Percentiles rank a stretch among this genome's conserved stretches.
Evolutionary conservation across 1,140 invertebrate species (phyloP).

Genomic region (Cyphomyrmex costatus): DNA sequence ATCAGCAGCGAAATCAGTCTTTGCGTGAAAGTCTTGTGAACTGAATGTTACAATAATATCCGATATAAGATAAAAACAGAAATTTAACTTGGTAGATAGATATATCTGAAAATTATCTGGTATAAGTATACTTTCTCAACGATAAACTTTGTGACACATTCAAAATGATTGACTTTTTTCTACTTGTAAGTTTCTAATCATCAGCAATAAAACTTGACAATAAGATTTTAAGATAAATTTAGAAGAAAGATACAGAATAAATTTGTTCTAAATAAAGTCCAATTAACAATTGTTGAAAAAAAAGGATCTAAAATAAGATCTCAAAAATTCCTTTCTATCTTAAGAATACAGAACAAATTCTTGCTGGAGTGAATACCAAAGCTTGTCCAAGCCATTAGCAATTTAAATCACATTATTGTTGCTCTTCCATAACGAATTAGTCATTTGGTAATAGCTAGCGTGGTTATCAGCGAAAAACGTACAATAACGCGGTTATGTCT

Average conservation of each 20-base stretch:
- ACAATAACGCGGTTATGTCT: constrained; percentile 40
- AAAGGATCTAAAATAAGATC: no score
- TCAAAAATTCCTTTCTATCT: background rate
- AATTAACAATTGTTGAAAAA: background rate
- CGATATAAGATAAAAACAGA: background rate
- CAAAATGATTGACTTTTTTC: background rate
- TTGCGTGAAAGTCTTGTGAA: background rate
- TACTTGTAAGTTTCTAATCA: background rate
- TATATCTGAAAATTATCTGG: background rate
- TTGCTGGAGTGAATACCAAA: background rate
- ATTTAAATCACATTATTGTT: constrained; percentile 63
- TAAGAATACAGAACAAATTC: background rate
- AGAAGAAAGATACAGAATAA: background rate
- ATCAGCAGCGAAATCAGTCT: background rate
- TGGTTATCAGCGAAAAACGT: constrained; percentile 52
- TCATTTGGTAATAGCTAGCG: constrained; percentile 39
- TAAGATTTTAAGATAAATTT: background rate
- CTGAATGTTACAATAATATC: background rate
- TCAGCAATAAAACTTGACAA: background rate
- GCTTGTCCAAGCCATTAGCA: constrained; percentile 36
- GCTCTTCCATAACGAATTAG: constrained; percentile 43
- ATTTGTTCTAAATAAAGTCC: background rate
- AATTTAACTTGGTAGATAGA: background rate
- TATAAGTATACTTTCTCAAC: background rate
- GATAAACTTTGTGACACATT: background rate